Percentiles rank a stretch among this genome's conserved stretches.
Evolutionary conservation across 1,140 invertebrate genomes (phyloP).

Genomic region (Globodera ellingtonae): DNA sequence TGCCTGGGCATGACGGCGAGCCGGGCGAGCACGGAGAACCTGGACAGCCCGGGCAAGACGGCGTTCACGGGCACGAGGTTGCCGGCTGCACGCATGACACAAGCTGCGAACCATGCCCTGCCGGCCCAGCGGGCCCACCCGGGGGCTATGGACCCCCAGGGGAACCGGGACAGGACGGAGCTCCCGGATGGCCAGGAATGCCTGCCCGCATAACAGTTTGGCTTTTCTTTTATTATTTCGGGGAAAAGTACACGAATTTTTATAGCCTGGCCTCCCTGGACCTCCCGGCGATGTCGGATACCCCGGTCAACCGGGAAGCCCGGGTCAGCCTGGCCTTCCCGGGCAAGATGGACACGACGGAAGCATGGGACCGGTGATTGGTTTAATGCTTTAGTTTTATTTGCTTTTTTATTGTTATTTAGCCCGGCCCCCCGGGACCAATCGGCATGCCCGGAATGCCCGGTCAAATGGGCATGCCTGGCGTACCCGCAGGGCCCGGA

Average conservation of each 20-base stretch:
- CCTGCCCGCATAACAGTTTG: neutral
- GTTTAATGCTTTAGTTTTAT: neutral
- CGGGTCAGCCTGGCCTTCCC: slow-evolving; percentile 32
- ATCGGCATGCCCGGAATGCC: neutral
- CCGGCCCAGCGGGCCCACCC: slow-evolving; percentile 39
- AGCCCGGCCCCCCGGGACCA: neutral
- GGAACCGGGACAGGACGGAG: slow-evolving; percentile 37
- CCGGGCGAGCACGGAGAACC: slow-evolving; percentile 11
- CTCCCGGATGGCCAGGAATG: slow-evolving; percentile 47
- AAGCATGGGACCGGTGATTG: neutral
- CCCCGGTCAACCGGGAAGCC: slow-evolving; percentile 29
- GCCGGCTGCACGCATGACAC: neutral
- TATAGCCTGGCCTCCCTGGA: slow-evolving; percentile 24
- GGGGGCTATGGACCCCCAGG: slow-evolving; percentile 41
- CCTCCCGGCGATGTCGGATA: slow-evolving; percentile 15
- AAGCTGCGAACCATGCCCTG: slow-evolving; percentile 25
- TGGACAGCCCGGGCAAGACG: slow-evolving; percentile 29
- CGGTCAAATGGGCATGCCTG: neutral
- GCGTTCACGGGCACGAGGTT: neutral
- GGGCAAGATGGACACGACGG: slow-evolving; percentile 30
- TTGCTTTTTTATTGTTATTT: neutral
- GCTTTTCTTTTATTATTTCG: neutral
- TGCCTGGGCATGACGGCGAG: slow-evolving; percentile 1
- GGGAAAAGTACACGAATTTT: neutral
- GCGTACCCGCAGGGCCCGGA: too few relatives aligned